These are phyloP conservation scores for Drosophila acutilabella DNA, from an alignment of 2,888 invertebrate genomes.

Conservation along the genomic window DNA sequence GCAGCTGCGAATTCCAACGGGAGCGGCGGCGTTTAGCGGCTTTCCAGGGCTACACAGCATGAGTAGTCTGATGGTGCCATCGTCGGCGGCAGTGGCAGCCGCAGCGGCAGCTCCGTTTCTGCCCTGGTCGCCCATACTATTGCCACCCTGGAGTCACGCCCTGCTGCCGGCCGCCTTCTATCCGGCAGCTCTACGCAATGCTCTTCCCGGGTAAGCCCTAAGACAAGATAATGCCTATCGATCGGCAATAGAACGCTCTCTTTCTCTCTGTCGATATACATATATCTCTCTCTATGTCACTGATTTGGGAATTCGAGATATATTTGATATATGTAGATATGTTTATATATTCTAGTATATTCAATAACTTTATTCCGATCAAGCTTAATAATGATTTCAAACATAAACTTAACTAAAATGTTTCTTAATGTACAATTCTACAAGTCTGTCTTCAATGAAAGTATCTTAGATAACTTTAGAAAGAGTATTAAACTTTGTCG, in stretches of 20 bases:
- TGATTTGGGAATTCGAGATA: no score
- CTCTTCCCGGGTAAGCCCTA: slow-evolving; percentile 89
- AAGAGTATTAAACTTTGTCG: no score
- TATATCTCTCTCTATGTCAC: no score
- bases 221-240: background rate
- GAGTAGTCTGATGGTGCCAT: slow-evolving; percentile 84
- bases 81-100: slow-evolving; percentile 87
- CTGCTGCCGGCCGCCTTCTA: slow-evolving; percentile 89
- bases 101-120: slow-evolving; percentile 89
- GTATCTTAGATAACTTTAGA: no score
- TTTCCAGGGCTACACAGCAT: slow-evolving; percentile 82
- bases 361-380: no score
- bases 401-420: no score
- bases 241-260: no score
- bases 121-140: slow-evolving; percentile 91
- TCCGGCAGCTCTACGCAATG: slow-evolving; percentile 90
- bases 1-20: slow-evolving; percentile 82
- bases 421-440: no score
- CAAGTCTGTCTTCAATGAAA: no score
- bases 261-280: background rate
- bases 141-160: slow-evolving; percentile 90
- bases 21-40: slow-evolving; percentile 82
- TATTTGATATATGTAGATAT: no score
- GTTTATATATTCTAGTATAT: no score
- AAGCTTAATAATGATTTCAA: no score